Base-by-base conservation (phyloP, 1,140 invertebrate species). In the Stegodyphus mimosarum region DNA sequence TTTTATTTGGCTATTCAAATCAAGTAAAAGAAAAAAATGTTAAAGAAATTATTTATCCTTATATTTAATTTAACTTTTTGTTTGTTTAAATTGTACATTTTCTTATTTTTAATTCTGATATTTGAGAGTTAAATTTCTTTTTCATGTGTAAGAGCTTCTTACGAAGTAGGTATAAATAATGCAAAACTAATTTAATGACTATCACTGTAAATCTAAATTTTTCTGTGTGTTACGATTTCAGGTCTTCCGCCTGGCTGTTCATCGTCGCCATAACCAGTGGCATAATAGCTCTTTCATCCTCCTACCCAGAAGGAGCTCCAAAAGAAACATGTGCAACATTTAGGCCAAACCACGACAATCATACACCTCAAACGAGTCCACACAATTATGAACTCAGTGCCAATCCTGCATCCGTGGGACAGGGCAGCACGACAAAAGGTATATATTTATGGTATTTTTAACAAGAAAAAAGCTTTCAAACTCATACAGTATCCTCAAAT, bases 281-380 rank as follows among this genome's bases (percentile, higher is more conserved):
- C 60, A 13, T 83, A 48, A 9, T 74, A n/a, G 48, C n/a, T 18
- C 4, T 83, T 6, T 17, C 63, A 0, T 17, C 9, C 33, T 10
- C 80, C 9, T 74, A 83, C 18, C 80, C 80, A 52, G 66, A 55
- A 5, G 80, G 80, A 15, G 80, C 80, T 15, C 80, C 80, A 7
- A 9, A 66, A 52, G 80, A 83, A 66, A 83, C 80, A 18, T 83
- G 80, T 7, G 13, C 11, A n/a, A 73, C 52, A 5, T 83, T 73
- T 15, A 53, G 49, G 13, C 70, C 80, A 6, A 66, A 63, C 49
- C 80, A 83, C 50, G 67, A 53, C 5, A 63, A 63, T 7, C 70
- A 74, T 11, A 10, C 13, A 15, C 33, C 70, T 15, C 60, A 73
- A 66, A 74, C 33, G 7, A 52, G 10, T 50, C 53, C n/a, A 33